Percentiles rank a stretch among this genome's conserved stretches.
These are phyloP conservation scores for Plecotus auritus DNA, from an alignment of 2,113 vertebrate genomes.

Conservation along the genomic window DNA sequence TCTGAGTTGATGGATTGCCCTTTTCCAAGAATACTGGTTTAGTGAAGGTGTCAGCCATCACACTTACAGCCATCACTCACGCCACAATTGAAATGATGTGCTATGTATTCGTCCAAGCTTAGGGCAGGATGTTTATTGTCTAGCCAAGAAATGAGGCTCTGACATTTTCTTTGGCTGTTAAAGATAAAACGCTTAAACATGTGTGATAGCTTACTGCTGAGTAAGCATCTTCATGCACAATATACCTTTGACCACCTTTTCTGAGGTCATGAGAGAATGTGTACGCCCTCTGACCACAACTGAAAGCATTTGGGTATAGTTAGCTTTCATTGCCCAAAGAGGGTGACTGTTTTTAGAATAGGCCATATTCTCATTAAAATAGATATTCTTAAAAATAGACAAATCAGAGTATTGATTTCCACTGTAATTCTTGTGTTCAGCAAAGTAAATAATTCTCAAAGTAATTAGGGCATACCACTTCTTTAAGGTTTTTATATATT, in stretches of 20 bases:
- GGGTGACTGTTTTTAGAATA: background rate
- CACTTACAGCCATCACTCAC: conserved; percentile 9
- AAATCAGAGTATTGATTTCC: background rate
- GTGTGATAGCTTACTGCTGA: background rate
- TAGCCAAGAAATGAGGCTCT: conserved; percentile 37
- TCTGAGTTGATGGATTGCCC: conserved; percentile 5
- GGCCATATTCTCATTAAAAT: background rate
- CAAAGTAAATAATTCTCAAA: background rate
- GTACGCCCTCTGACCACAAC: background rate
- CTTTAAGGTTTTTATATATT: background rate
- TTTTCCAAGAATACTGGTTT: conserved; percentile 36
- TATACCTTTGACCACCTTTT: background rate
- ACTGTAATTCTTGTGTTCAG: background rate
- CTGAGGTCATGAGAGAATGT: background rate
- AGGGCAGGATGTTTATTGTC: background rate
- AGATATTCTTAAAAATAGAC: background rate
- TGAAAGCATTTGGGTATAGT: background rate
- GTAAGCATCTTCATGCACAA: background rate
- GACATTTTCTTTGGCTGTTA: background rate
- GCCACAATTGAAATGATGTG: background rate
- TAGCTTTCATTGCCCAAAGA: background rate
- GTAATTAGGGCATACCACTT: background rate
- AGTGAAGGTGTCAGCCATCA: conserved; percentile 45
- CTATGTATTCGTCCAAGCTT: background rate
- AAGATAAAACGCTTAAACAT: background rate